Evolutionary conservation across 2,113 vertebrate genomes (phyloP), one percentile per base, ranked within the genome.

Genomic region (Patagioenas fasciata): DNA sequence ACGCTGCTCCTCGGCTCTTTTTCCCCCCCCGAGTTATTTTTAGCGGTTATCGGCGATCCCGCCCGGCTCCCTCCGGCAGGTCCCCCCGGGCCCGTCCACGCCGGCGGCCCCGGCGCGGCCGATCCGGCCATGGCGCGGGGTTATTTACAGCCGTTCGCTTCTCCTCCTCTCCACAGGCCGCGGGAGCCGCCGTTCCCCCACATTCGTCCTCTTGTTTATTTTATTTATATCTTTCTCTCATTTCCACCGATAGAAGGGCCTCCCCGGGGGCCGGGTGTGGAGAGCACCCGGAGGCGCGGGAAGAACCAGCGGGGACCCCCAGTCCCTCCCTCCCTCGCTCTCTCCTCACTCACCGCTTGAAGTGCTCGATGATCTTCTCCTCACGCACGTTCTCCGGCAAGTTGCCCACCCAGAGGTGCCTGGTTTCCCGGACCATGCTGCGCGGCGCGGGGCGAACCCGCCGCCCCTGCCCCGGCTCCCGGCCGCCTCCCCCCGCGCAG

Each of bases 321-420:
- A 56, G 82, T 5, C 15, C 5, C 26, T 25, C 25, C 5, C 38
- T 23, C 71, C 86, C 75, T 14, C 40, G 5, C 40, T 40, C 25
- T 5, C 38, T 23, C 71, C 88, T 73, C 95, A 98, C 99, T 99
- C 98, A 99, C 99, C 99, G 99, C 98, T 99, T 99, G 98, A 99
- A 99, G 98, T 99, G 99, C 97, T 99, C 99, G 98, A 99, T 99
- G 98, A 99, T 99, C 98, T 99, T 99, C 97, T 99, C 99, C 87
- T 99, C 99, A 97, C 99, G 99, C 85, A 99, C 99, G 98, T 99
- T 99, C 98, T 99, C 99, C 98, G 99, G 99, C 98, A 99, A 98
- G 98, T 99, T 99, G 98, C 99, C 99, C 99, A 99, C 99, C 99
- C 99, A 99, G 98, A 99, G 98, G 98, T 99, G 99, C 98, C 99